Conservation (phyloP, 2,797 vertebrate genomes). For the Crax fasciolata region DNA sequence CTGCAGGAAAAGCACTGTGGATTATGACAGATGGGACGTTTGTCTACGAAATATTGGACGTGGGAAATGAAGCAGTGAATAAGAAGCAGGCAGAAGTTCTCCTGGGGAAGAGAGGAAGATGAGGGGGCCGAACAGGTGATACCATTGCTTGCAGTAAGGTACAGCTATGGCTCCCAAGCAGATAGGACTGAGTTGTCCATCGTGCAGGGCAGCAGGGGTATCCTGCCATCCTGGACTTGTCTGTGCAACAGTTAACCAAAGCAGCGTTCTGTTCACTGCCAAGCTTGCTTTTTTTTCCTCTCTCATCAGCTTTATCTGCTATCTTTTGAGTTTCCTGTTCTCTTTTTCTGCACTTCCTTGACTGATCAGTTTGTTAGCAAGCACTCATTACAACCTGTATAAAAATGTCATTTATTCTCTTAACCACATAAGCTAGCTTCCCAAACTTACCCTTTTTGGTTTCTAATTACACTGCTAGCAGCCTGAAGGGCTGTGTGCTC, state of each 20-base stretch:
- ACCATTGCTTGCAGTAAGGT: background rate
- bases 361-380: background rate
- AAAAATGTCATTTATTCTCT: background rate
- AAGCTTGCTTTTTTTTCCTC: background rate
- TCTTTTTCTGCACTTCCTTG: background rate
- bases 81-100: background rate
- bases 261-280: background rate
- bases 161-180: accelerated
- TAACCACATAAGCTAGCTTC: background rate
- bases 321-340: background rate
- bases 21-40: background rate
- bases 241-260: background rate
- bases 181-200: background rate
- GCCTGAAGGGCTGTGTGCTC: background rate
- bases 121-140: accelerated
- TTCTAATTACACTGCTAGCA: background rate
- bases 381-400: background rate
- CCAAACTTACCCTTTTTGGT: background rate
- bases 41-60: accelerated
- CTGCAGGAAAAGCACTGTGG: background rate
- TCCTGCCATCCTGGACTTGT: background rate
- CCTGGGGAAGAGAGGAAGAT: background rate
- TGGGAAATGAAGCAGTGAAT: background rate
- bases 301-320: background rate
- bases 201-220: background rate